Conservation (phyloP, 1,140 invertebrate genomes). For the Plectus sambesii region DNA sequence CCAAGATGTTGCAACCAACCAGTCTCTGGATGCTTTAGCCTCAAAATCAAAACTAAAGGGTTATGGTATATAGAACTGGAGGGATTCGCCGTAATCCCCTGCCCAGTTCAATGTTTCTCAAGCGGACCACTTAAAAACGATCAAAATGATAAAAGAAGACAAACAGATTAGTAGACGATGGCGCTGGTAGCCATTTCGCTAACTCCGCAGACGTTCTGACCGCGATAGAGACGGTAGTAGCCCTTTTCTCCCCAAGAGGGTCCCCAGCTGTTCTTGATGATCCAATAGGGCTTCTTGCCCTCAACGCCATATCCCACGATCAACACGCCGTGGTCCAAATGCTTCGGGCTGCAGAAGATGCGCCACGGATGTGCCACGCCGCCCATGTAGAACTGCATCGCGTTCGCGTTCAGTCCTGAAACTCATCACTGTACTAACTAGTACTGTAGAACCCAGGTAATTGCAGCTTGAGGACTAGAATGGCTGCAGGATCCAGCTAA, state of each 20-base stretch:
- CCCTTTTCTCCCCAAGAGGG: slow-evolving; percentile 55
- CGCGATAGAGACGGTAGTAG: slow-evolving; percentile 84
- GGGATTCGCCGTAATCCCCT: too few relatives aligned
- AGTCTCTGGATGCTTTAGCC: too few relatives aligned
- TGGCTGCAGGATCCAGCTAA: too few relatives aligned
- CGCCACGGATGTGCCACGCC: slow-evolving; percentile 90
- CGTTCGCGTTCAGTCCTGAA: slow-evolving; percentile 78
- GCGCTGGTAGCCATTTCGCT: slow-evolving; percentile 81
- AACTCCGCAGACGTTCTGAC: slow-evolving; percentile 84
- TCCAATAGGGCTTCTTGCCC: slow-evolving; percentile 75
- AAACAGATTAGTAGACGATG: slow-evolving; percentile 54
- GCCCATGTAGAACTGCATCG: slow-evolving; percentile 93
- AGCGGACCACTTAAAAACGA: too few relatives aligned
- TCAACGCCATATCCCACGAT: slow-evolving; percentile 80
- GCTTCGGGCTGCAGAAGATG: slow-evolving; percentile 66
- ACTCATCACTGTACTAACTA: too few relatives aligned
- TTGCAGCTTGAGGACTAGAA: too few relatives aligned
- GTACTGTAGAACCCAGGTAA: too few relatives aligned
- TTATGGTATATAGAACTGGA: too few relatives aligned
- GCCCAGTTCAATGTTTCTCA: too few relatives aligned
- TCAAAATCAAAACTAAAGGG: too few relatives aligned
- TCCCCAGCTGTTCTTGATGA: slow-evolving; percentile 86
- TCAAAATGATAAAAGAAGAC: too few relatives aligned
- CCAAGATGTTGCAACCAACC: too few relatives aligned
- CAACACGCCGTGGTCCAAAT: slow-evolving; percentile 59